Base-by-base conservation (phyloP, 2,888 invertebrate species). In the Oligia strigilis region DNA sequence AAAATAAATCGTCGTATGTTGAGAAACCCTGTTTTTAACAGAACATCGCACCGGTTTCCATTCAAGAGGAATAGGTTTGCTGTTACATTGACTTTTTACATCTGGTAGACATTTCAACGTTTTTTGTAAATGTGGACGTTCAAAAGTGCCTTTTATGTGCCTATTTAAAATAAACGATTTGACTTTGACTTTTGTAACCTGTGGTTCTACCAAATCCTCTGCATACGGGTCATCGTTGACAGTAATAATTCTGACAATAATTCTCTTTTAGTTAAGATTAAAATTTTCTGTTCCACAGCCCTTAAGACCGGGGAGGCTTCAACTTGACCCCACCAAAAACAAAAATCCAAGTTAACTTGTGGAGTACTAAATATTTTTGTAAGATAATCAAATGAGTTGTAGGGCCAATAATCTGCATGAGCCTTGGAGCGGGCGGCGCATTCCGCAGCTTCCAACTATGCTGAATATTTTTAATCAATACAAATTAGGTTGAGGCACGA, bases 401-500 rank as follows among this genome's bases (percentile, higher is more conserved):
- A 64, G 75, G 80, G 88, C 86, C 89, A 94, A 95, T 95, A 94
- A 93, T 94, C 92, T 92, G 93, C 94, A 92, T 93, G 90, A 92
- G 92, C 88, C 90, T 74, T 75, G 79, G 83, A 72, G 87, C 80
- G 89, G 84, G 72, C 82, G 88, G 87, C 80, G 91, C 89, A 95
- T 95, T 94, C 95, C 94, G 80, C 83, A 81, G 91, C 89, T 89
- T 90, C 84, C 91, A 97, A 97, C 96, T 97, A 97, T 97, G 96
- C 94, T 94, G 95, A 97, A 96, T 97, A 97, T 97, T 97, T 97
- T 97, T 97, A 97, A 97, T 97, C 97, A 97, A 97, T 97, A 97
- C 95, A 97, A 97, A 97, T 97, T 97, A 97, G 96, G 96, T 97
- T 93, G 94, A 93, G 92, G 92, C 90, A 89, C 90, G 92, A 90